phyloP scores from a whole-genome alignment of 1,140 invertebrate genomes.

The Nasonia longicornis region DNA sequence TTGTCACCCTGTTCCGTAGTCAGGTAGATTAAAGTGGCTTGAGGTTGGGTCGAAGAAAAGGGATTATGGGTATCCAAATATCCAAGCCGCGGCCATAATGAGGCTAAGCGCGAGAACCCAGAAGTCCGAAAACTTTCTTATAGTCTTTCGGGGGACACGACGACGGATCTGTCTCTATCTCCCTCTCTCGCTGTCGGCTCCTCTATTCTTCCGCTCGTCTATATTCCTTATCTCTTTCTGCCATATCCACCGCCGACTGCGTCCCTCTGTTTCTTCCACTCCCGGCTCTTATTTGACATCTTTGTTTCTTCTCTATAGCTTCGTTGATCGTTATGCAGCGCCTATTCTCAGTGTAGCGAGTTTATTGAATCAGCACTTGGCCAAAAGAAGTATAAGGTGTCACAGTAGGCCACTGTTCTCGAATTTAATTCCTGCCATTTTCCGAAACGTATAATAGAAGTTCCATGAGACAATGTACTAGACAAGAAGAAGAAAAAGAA shows the following conservation, averaged over 20 bases:
- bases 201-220: constrained; percentile 25
- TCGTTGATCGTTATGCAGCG: not conserved
- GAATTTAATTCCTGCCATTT: no score
- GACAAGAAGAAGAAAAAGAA: no score
- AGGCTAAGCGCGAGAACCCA: constrained; percentile 49
- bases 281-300: constrained; percentile 32
- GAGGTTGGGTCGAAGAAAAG: constrained; percentile 50
- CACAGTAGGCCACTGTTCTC: no score
- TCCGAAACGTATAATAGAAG: no score
- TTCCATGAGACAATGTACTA: no score
- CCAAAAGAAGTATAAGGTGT: no score
- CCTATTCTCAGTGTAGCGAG: no score
- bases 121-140: constrained; percentile 29
- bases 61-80: constrained; percentile 65
- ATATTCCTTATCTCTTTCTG: constrained; percentile 8
- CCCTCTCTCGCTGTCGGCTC: constrained; percentile 10
- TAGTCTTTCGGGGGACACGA: not conserved
- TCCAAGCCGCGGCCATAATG: constrained; percentile 58
- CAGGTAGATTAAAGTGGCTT: constrained; percentile 54
- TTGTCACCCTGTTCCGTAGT: constrained; percentile 55
- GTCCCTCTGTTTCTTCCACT: constrained; percentile 2
- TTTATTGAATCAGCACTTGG: no score
- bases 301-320: constrained; percentile 30
- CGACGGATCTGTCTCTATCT: not conserved
- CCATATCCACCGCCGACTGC: not conserved